Percentiles rank a stretch among this genome's conserved stretches.
Evolutionary conservation across 2,797 vertebrate species (phyloP).

Genomic region (Sebastiscus albofasciatus): DNA sequence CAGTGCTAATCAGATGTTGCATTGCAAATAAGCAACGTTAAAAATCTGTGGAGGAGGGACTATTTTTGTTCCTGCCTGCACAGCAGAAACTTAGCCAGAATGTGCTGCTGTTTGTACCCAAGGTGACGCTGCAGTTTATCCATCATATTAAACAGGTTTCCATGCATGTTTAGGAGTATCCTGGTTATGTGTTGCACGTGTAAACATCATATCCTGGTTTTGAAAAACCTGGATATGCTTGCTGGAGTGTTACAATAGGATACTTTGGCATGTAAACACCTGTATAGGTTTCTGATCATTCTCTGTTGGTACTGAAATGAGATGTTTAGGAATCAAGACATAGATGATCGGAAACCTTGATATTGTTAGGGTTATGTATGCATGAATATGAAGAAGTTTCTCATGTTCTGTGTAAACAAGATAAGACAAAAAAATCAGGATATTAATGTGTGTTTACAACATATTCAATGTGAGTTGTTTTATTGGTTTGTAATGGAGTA

Average conservation of each 20-base stretch:
- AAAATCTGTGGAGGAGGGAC: neutral
- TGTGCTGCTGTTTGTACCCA: neutral
- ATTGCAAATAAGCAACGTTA: neutral
- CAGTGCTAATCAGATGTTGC: slow-evolving; percentile 4
- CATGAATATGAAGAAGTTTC: neutral
- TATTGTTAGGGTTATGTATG: neutral
- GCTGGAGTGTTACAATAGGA: neutral
- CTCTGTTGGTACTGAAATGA: neutral
- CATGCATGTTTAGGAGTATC: neutral
- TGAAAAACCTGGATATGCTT: neutral
- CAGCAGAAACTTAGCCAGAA: neutral
- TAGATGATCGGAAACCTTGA: neutral
- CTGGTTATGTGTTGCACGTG: neutral
- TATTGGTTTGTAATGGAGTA: neutral
- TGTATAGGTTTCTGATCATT: neutral
- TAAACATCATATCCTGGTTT: neutral
- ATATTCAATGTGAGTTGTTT: neutral
- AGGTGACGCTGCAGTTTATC: neutral
- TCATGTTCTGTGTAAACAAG: neutral
- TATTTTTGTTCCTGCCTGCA: neutral
- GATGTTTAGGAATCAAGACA: neutral
- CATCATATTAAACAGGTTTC: neutral
- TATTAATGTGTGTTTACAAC: neutral
- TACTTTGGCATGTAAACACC: neutral
- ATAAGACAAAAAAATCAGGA: neutral